Evolutionary conservation across 92 coral and sea anemone species (phyloP).

Genomic region (Bergia sp.): DNA sequence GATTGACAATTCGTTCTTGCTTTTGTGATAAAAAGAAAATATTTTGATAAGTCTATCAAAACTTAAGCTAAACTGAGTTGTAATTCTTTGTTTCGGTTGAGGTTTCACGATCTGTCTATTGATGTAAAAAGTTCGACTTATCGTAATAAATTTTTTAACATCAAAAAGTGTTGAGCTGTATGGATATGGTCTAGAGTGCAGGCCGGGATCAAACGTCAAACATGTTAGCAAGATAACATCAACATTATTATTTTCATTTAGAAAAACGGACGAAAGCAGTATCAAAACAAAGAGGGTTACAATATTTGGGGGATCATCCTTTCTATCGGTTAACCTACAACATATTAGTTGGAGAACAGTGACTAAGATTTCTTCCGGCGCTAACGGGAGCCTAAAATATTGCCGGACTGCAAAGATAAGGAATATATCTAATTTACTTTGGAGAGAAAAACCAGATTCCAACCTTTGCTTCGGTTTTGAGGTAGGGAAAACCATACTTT

Average conservation of each 20-base stretch:
- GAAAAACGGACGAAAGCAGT: not conserved
- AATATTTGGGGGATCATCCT: not conserved
- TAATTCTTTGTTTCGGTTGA: not conserved
- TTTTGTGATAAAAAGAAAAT: conserved; percentile 12
- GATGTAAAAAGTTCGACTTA: not conserved
- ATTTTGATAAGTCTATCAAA: not conserved
- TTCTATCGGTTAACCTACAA: not conserved
- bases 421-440: too few species aligned
- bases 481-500: not conserved
- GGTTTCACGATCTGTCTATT: not conserved
- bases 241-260: not conserved
- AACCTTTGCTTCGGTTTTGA: not conserved
- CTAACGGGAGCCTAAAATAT: not conserved
- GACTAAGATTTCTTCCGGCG: not conserved
- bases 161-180: too few species aligned
- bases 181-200: not conserved
- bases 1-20: conserved; percentile 16
- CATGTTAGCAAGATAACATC: not conserved
- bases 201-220: not conserved
- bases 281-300: not conserved
- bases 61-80: not conserved
- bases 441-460: not conserved
- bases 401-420: not conserved
- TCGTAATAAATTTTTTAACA: not conserved
- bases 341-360: not conserved